Base-by-base conservation (phyloP, 2,888 invertebrate genomes). In the Cylindroiulus punctatus region DNA sequence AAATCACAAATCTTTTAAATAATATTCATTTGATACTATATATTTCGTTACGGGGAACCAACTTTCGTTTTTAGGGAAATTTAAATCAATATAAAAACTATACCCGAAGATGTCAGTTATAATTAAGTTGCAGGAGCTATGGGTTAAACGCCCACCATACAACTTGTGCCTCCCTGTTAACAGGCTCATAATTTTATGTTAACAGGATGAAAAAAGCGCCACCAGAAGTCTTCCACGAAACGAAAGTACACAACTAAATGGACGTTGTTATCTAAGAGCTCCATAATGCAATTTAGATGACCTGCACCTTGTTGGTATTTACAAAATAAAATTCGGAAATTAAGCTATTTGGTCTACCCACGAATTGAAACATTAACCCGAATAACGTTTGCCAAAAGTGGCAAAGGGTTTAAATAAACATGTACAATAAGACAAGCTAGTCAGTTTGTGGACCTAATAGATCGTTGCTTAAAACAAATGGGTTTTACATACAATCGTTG, bases 161-260 rank as follows among this genome's bases (percentile, higher is more conserved):
- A 65, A 65, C 65, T 26, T 65, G 65, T 65, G 65, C 65, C 65
- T 65, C 26, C 26, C 65, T 65, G 65, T 65, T 65, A 26, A 26
- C 65, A 26, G n/a, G n/a, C n/a, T 52, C 52, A 52, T 52, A 52
- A 52, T 52, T 52, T n/a, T 26, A 26, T 65, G 65, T 65, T 22
- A 26, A 26, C 22, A 65, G 26, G 65, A 65, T 65, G 26, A 65
- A 65, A 19, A 65, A 65, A 26, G 65, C 65, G 65, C 65, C 65
- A 65, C 65, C 65, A n/a, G 26, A 65, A 7, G 65, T 65, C 65
- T 65, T 65, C 65, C 65, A 65, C 19, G 26, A 65, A 65, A 52
- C 52, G 52, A 65, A 65, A 26, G 10, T 26, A 2, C 65, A 65
- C 5, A 65, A 10, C 65, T 65, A 65, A 65, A 65, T 65, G 0